phyloP scores from a whole-genome alignment of 2,113 vertebrate species.

The Sorex fumeus region DNA sequence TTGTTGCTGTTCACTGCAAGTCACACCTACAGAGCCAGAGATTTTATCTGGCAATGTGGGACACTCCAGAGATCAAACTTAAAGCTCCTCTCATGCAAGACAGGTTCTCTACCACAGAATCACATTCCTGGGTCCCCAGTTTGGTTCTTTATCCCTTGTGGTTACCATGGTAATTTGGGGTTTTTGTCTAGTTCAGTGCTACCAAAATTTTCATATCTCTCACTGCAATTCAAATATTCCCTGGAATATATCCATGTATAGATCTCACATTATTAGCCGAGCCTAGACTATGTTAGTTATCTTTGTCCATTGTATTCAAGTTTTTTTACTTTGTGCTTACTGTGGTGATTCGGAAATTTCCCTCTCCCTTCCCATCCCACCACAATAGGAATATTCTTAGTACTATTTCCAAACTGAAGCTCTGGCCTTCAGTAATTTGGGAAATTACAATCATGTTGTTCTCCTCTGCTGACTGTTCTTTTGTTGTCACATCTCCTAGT shows the following conservation, averaged over 20 bases:
- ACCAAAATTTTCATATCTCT: background rate
- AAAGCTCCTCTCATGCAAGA: too few relatives aligned
- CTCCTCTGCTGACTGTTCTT: too few relatives aligned
- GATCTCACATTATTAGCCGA: slow-evolving; percentile 14
- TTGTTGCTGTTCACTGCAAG: too few relatives aligned
- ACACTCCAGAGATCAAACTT: too few relatives aligned
- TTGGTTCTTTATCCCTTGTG: background rate
- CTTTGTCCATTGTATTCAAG: background rate
- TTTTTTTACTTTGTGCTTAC: background rate
- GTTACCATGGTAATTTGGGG: background rate
- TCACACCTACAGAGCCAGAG: too few relatives aligned
- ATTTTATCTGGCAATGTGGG: too few relatives aligned
- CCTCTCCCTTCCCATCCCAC: background rate
- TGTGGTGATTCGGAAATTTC: background rate
- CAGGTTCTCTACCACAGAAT: too few relatives aligned
- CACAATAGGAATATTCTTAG: background rate
- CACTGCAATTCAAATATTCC: slow-evolving; percentile 14
- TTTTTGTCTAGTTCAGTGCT: background rate
- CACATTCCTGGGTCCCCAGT: too few relatives aligned
- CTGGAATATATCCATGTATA: background rate
- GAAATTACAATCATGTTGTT: too few relatives aligned
- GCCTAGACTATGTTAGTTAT: background rate
- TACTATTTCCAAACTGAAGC: background rate
- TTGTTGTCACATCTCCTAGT: too few relatives aligned
- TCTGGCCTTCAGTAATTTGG: background rate